Base-by-base conservation (phyloP, 35 echinoderm and acorn worm genomes). In the Acanthaster planci region DNA sequence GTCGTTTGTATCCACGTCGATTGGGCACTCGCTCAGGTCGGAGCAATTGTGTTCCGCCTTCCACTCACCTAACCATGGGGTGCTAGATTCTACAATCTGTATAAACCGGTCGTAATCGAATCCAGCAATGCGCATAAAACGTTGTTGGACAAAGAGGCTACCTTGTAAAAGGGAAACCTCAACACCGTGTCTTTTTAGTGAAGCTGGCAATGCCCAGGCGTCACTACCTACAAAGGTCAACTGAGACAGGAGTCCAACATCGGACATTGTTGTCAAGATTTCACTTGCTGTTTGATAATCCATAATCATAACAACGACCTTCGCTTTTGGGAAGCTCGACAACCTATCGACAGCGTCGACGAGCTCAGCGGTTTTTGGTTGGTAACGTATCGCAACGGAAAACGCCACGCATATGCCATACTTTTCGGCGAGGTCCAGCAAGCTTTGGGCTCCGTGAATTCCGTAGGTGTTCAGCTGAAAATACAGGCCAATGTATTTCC, bases 401-500 rank as follows among this genome's bases (percentile, higher is more conserved):
- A 52, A 29, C 5, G 85, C 85, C 21, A 87, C 27, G 37, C 85
- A 87, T 19, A 87, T 87, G 40, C 47, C 85, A 34, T 60, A 12
- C 8, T 83, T 16, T 19, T 57, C 81, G 37, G 81, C 81, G 0
- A 83, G 23, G 51, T 53, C 37, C 18, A 37, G 38, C 32, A 83
- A 27, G 29, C 56, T 35, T 40, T 57, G 53, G 10, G 81, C 81
- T 9, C 79, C 79, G 51, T 81, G 79, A 23, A 81, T 32, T 2
- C 87, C 87, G 47, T 89, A 89, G 31, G 37, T 31, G 16, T 82
- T 79, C 51, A 83, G 67, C 8, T 80, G 22, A 32, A 76, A 82
- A 34, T 83, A 35, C 39, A 90, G 39, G 34, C 60, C 52, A 30
- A 90, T 38, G 80, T 82, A 90, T 19, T 51, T 83, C 87, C 80